Evolutionary conservation across 2,888 invertebrate genomes (phyloP).

Genomic region (Thysanoteuthis rhombus): DNA sequence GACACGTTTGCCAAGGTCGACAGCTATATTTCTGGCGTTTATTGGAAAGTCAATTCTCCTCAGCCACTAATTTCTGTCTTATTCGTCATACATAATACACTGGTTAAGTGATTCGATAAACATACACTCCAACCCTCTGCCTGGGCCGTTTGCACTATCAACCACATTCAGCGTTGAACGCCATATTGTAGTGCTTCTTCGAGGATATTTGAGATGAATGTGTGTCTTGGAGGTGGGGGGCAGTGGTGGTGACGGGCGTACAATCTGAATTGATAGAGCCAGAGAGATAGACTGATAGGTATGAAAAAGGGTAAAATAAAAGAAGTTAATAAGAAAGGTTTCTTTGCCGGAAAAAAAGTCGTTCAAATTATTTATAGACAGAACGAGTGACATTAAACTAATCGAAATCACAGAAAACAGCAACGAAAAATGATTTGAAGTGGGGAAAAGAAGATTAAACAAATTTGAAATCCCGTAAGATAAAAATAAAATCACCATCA

Average conservation of each 20-base stretch:
- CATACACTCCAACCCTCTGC: background rate
- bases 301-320: background rate
- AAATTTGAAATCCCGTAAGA: background rate
- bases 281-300: background rate
- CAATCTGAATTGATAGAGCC: background rate
- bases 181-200: background rate
- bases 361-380: background rate
- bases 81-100: slow-evolving; percentile 20
- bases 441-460: background rate
- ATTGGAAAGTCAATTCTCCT: slow-evolving; percentile 30
- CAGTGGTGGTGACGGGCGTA: background rate
- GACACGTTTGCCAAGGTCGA: slow-evolving; percentile 30
- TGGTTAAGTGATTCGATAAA: background rate
- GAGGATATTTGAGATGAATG: background rate
- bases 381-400: background rate
- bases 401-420: background rate
- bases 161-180: background rate
- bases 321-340: background rate
- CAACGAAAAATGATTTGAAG: no score
- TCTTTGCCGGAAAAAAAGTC: background rate
- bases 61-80: slow-evolving; percentile 26
- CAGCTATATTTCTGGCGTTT: slow-evolving; percentile 31
- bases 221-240: no score
- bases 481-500: background rate
- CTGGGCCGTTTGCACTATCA: background rate